A percentile compares a stretch with the other conserved stretches of the same genome.
Evolutionary conservation across 92 coral and sea anemone genomes (phyloP).

Genomic region (Bergia puertoricense): DNA sequence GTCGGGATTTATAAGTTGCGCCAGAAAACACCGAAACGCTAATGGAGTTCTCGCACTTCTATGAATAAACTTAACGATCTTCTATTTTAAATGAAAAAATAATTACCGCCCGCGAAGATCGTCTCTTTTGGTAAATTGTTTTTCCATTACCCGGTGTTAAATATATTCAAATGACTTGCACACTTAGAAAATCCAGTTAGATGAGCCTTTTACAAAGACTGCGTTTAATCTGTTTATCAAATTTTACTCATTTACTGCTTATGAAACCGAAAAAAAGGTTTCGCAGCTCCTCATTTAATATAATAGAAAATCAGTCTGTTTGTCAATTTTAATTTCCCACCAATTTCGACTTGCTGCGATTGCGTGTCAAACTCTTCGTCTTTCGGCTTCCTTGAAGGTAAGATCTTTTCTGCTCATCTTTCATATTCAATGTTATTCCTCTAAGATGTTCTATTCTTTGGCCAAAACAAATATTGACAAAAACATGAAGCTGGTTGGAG

Average conservation of each 20-base stretch:
- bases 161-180: conserved; percentile 26
- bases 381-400: not conserved
- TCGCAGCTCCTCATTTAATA: not conserved
- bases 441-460: not conserved
- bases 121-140: not conserved
- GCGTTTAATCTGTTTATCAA: not conserved
- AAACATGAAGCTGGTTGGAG: not conserved
- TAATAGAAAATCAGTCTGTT: not conserved
- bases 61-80: not conserved
- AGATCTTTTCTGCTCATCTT: not conserved
- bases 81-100: not conserved
- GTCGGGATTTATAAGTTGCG: not conserved
- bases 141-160: not conserved
- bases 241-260: not conserved
- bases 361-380: not conserved
- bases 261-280: not conserved
- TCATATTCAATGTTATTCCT: not conserved
- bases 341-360: not conserved
- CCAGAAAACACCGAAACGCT: not conserved
- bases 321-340: conserved; percentile 2
- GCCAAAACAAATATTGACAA: not conserved
- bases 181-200: not conserved
- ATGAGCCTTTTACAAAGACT: not conserved
- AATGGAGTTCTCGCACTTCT: not conserved
- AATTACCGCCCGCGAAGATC: conserved; percentile 19